These are phyloP conservation scores for Ptychochromis oligacanthus DNA, from an alignment of 2,113 vertebrate genomes.

Conservation along the genomic window DNA sequence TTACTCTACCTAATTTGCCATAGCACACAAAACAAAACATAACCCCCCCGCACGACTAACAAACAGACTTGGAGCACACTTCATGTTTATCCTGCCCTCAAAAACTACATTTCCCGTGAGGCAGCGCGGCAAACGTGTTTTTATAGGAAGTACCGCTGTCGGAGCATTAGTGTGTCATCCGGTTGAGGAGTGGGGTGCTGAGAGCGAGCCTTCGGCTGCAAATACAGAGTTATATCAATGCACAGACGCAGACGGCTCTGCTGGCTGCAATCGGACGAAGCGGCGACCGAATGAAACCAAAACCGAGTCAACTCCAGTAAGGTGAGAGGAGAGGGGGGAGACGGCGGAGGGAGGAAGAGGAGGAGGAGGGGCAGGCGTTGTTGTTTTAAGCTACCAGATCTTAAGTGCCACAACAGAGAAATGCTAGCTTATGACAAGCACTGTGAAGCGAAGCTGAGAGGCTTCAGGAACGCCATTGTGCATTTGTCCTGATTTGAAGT, in stretches of 20 bases:
- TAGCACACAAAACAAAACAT: neutral
- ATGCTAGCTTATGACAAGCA: constrained; percentile 40
- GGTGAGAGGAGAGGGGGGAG: constrained; percentile 44
- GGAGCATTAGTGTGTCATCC: constrained; percentile 66
- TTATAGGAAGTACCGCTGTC: constrained; percentile 73
- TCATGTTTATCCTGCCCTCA: neutral
- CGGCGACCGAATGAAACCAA: constrained; percentile 27
- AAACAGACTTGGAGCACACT: neutral
- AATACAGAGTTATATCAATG: neutral
- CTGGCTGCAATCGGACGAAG: neutral
- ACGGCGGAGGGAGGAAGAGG: too few relatives aligned
- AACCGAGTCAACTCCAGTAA: neutral
- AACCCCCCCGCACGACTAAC: neutral
- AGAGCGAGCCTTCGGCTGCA: constrained; percentile 17
- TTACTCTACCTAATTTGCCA: neutral
- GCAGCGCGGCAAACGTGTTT: constrained; percentile 47
- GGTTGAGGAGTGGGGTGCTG: constrained; percentile 61
- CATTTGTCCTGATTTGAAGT: neutral
- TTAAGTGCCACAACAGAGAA: constrained; percentile 30
- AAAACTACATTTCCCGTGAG: constrained; percentile 73
- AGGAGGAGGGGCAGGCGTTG: neutral
- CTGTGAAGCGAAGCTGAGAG: constrained; percentile 43
- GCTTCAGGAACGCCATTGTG: constrained; percentile 22
- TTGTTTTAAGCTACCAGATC: constrained; percentile 31
- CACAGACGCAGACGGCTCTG: neutral